These are phyloP conservation scores for Ceyx margarethae DNA, from an alignment of 2,113 vertebrate genomes.

Conservation along the genomic window DNA sequence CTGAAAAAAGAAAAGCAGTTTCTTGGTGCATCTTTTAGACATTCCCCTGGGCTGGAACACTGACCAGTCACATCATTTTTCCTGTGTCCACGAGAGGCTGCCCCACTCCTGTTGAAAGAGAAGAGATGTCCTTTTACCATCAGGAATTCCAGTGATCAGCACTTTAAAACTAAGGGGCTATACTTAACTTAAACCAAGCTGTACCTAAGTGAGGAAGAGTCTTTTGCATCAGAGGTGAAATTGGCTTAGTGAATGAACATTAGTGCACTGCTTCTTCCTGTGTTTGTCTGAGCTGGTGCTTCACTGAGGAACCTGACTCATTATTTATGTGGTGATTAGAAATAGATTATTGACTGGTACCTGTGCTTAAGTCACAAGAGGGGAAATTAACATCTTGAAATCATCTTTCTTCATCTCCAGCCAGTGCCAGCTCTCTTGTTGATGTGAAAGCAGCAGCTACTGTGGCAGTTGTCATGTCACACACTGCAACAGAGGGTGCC, in stretches of 20 bases:
- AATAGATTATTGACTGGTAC: constrained; percentile 45
- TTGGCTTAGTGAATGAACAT: background rate
- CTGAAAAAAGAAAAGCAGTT: background rate
- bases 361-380: constrained; percentile 23
- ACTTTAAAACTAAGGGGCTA: background rate
- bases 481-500: background rate
- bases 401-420: constrained; percentile 28
- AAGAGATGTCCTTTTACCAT: background rate
- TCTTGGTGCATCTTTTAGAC: background rate
- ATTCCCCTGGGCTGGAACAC: background rate
- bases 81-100: background rate
- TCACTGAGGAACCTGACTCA: constrained; percentile 45
- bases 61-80: background rate
- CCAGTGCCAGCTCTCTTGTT: background rate
- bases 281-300: constrained; percentile 6
- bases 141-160: background rate
- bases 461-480: background rate
- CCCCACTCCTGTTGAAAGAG: background rate
- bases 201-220: background rate
- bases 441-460: background rate
- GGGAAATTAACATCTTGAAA: constrained; percentile 35
- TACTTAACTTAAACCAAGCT: background rate
- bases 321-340: constrained; percentile 34
- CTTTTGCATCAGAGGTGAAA: background rate
- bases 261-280: background rate